A percentile compares a stretch with the other conserved stretches of the same genome.
phyloP scores from a whole-genome alignment of 2,797 vertebrate species.

The Hephaestus fuliginosus region DNA sequence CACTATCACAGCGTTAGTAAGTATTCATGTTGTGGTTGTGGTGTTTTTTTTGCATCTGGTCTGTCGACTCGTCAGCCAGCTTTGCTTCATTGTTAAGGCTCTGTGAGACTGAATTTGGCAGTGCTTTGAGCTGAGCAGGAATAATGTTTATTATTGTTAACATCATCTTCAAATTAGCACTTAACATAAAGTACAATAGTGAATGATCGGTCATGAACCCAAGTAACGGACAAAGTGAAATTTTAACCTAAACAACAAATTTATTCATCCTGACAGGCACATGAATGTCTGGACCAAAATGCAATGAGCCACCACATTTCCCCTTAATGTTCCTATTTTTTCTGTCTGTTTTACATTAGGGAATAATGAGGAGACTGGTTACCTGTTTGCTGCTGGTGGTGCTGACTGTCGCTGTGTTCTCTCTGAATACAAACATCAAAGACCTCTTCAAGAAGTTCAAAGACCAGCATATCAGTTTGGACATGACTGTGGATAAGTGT shows the following conservation, averaged over 20 bases:
- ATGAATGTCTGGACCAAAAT: not conserved
- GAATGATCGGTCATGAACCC: too few relatives aligned
- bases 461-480: not conserved
- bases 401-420: constrained; percentile 8
- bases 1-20: not conserved
- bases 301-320: not conserved
- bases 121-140: too few relatives aligned
- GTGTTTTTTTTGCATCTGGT: not conserved
- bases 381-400: constrained; percentile 24
- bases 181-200: too few relatives aligned
- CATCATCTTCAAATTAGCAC: too few relatives aligned
- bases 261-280: too few relatives aligned
- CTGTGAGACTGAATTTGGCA: too few relatives aligned
- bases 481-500: fast-evolving
- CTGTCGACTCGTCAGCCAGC: too few relatives aligned
- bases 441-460: fast-evolving
- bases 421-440: not conserved
- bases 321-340: not conserved
- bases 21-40: not conserved
- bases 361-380: constrained; percentile 26
- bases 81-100: too few relatives aligned
- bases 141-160: too few relatives aligned
- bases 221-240: too few relatives aligned
- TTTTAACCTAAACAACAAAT: too few relatives aligned
- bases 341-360: not conserved